Base-by-base conservation (phyloP, 2,888 invertebrate genomes). In the Plagiodera versicolora region DNA sequence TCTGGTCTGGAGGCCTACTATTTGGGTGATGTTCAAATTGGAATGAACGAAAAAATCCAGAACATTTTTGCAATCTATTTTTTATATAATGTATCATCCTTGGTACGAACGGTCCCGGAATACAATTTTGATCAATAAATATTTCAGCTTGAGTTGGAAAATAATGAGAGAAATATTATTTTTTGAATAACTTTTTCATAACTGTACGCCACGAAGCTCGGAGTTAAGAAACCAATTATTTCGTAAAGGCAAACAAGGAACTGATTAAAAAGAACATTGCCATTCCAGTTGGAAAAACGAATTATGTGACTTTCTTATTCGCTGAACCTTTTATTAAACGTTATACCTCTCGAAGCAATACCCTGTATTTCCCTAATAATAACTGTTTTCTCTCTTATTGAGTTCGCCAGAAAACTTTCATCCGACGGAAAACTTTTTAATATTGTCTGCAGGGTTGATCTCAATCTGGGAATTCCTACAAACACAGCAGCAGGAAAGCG, bases 201-300 rank as follows among this genome's bases (percentile, higher is more conserved):
- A 32, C 10, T 32, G 32, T 32, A 32, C 6, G 11, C 39, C 11
- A 6, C 10, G 11, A 6, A 10, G 39, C 39, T 39, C 39, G 14
- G 14, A 39, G 39, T 39, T 39, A 3, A 11, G 14, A 39, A 39
- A 39, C 39, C 1, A 39, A 39, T 39, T 14, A 39, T 39, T 9
- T 39, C 14, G 39, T 14, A 14, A 14, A 39, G 11, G 39, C 2
- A 39, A 39, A 39, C 39, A 39, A 39, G 14, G 39, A 39, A 39
- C 39, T 39, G 39, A 39, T 39, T 39, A 39, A 39, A 39, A 39
- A 39, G 39, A 39, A 39, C 39, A 39, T 39, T 39, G 39, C 39
- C 11, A 32, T 32, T 32, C 32, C 32, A 32, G 32, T 14, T 24
- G n/a, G 39, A 14, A 39, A 14, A 39, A 39, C 39, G 39, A 39